phyloP scores from a whole-genome alignment of 2,888 invertebrate species.

The Mylabris sibirica region DNA sequence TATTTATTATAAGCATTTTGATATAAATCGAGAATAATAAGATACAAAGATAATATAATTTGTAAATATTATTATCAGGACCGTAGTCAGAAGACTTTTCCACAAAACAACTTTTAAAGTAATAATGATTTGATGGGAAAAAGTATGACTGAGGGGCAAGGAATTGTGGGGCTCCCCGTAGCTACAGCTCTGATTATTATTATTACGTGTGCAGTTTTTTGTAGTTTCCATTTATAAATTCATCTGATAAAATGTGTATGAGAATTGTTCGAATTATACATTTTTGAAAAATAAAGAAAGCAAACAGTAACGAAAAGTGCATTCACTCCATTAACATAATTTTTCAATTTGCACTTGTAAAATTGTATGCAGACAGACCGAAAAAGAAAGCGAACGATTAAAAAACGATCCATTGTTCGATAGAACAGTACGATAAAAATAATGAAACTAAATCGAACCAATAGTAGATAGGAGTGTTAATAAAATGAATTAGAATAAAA shows the following conservation, averaged over 20 bases:
- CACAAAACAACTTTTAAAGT: no score
- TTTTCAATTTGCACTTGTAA: constrained; percentile 17
- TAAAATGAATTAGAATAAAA: neutral
- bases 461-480: neutral
- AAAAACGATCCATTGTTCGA: neutral
- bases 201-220: neutral
- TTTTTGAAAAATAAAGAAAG: constrained; percentile 1
- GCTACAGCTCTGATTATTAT: neutral
- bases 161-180: no score
- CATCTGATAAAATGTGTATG: constrained; percentile 3
- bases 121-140: no score
- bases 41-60: neutral
- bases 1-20: neutral
- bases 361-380: neutral
- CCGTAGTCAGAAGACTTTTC: no score
- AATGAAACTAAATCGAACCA: neutral
- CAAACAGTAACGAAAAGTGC: constrained; percentile 5
- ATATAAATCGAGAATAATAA: neutral
- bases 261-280: neutral
- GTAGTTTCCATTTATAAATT: neutral
- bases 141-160: no score
- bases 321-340: constrained; percentile 18
- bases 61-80: neutral
- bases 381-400: constrained; percentile 2
- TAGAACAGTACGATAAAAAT: neutral